phyloP scores from a whole-genome alignment of 2,888 invertebrate genomes.

The Drosophila infuscata region DNA sequence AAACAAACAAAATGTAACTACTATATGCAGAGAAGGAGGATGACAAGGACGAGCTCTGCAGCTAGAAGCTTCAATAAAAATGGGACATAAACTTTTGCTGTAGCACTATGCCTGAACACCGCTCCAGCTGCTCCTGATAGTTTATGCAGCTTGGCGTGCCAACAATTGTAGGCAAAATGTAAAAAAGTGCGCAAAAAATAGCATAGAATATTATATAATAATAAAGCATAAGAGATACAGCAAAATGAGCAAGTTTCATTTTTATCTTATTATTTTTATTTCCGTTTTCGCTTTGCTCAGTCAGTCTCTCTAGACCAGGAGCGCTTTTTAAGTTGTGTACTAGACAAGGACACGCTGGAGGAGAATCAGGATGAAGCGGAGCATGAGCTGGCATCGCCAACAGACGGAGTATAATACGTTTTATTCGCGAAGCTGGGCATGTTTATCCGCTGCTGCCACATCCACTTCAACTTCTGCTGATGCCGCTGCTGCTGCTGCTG shows the following conservation, averaged over 20 bases:
- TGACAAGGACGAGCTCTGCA: conserved; percentile 27
- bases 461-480: background rate
- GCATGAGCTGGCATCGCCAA: background rate
- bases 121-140: conserved; percentile 32
- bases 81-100: conserved; percentile 57
- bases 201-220: conserved; percentile 5
- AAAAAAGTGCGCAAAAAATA: conserved; percentile 4
- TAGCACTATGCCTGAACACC: conserved; percentile 13
- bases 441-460: conserved; percentile 6
- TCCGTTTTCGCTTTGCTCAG: conserved; percentile 1
- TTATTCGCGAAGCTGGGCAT: conserved; percentile 21
- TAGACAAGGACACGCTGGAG: background rate
- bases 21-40: conserved; percentile 21
- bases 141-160: conserved; percentile 25
- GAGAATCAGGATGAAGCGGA: background rate
- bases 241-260: conserved; percentile 36
- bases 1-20: conserved; percentile 72
- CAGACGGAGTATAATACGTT: conserved; percentile 16
- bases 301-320: conserved; percentile 21
- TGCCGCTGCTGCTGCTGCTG: background rate
- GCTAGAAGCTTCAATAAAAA: conserved; percentile 61
- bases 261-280: conserved; percentile 15
- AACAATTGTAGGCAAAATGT: conserved; percentile 25
- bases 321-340: conserved; percentile 15
- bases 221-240: conserved; percentile 24